These are phyloP conservation scores for Parambassis ranga DNA, from an alignment of 2,797 vertebrate species.

Conservation along the genomic window DNA sequence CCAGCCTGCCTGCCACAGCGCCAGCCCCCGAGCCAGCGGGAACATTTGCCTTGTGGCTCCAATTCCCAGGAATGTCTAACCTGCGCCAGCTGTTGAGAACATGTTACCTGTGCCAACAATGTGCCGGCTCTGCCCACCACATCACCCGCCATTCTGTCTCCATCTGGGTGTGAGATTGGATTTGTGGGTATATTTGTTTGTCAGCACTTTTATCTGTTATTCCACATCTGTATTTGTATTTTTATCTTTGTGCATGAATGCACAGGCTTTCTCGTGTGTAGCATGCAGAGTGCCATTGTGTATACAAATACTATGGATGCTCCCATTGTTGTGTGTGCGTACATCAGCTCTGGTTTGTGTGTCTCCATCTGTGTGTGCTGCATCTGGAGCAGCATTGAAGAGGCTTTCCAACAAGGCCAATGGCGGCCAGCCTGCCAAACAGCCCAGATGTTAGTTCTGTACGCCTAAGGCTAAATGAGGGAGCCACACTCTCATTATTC, in stretches of 20 bases:
- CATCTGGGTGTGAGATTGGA: slow-evolving; percentile 92
- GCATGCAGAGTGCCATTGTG: slow-evolving; percentile 14
- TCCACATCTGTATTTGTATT: slow-evolving; percentile 71
- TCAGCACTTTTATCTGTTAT: slow-evolving; percentile 47
- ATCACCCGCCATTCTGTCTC: slow-evolving; percentile 97
- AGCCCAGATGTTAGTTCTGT: slow-evolving; percentile 99
- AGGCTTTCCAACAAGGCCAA: slow-evolving; percentile 93
- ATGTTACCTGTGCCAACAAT: slow-evolving; percentile 97
- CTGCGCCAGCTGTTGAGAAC: slow-evolving; percentile 99
- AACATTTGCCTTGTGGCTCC: slow-evolving; percentile 99
- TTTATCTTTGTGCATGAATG: slow-evolving; percentile 41
- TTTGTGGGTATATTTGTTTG: slow-evolving; percentile 57
- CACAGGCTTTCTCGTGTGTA: slow-evolving; percentile 30
- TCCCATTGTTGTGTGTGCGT: slow-evolving; percentile 12
- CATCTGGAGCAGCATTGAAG: slow-evolving; percentile 98
- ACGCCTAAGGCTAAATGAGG: slow-evolving; percentile 97
- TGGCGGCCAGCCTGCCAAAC: slow-evolving; percentile 94
- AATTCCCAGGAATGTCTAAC: slow-evolving; percentile 99
- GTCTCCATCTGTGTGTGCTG: slow-evolving; percentile 73
- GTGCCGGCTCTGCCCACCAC: slow-evolving; percentile 93
- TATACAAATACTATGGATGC: slow-evolving; percentile 17
- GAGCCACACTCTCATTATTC: slow-evolving; percentile 96
- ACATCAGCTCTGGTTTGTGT: slow-evolving; percentile 26
- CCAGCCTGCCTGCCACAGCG: slow-evolving; percentile 88
- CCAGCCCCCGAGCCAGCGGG: slow-evolving; percentile 91